Evolutionary conservation across 2,113 vertebrate genomes (phyloP).

Genomic region (Onychostruthus taczanowskii): DNA sequence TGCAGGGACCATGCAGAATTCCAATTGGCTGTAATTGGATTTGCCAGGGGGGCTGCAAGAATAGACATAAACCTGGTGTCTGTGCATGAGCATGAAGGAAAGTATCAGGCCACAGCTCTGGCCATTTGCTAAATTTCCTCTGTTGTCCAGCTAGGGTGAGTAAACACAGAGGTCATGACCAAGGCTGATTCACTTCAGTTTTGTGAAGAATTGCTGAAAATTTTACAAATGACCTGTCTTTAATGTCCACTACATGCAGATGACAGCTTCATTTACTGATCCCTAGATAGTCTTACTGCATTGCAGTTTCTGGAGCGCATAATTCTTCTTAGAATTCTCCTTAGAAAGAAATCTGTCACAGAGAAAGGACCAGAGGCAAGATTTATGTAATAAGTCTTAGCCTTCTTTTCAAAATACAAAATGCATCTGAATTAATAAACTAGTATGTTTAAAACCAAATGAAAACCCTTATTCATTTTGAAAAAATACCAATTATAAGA

Average conservation of each 20-base stretch:
- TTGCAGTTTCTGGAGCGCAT: background rate
- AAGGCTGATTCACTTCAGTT: background rate
- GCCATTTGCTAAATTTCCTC: background rate
- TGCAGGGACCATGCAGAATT: constrained; percentile 7
- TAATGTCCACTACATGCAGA: background rate
- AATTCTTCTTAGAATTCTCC: background rate
- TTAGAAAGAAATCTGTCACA: background rate
- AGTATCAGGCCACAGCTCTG: background rate
- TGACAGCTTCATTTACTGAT: background rate
- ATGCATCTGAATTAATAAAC: constrained; percentile 12
- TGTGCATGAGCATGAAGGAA: background rate
- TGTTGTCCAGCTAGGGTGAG: background rate
- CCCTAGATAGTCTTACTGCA: background rate
- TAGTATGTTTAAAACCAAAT: background rate
- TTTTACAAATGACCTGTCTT: background rate
- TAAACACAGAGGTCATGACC: background rate
- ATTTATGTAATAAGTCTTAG: background rate
- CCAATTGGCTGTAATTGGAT: background rate
- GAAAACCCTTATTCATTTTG: background rate
- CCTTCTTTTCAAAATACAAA: background rate
- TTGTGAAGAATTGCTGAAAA: background rate
- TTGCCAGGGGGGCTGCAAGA: background rate
- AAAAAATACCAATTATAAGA: background rate
- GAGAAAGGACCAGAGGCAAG: background rate
- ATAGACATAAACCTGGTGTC: background rate